These are phyloP conservation scores for Macaca nemestrina DNA, from an alignment of 2,113 vertebrate species.

Conservation along the genomic window DNA sequence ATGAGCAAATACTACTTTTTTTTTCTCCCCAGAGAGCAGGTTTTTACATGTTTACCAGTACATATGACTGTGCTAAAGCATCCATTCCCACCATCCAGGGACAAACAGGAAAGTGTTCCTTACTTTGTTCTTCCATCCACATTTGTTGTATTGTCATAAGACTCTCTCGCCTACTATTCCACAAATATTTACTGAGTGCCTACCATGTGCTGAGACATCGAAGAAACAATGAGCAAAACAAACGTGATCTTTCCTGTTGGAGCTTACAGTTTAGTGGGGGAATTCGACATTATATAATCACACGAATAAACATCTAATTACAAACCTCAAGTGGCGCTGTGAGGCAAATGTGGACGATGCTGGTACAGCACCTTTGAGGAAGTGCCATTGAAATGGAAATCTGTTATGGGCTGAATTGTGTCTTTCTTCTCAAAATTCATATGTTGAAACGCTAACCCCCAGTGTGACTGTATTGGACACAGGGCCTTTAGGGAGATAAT, in stretches of 20 bases:
- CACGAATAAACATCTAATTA: background rate
- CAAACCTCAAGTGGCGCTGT: background rate
- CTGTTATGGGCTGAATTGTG: background rate
- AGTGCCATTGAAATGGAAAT: background rate
- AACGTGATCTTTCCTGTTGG: background rate
- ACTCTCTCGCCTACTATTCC: background rate
- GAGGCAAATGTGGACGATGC: background rate
- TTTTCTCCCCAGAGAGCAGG: accelerated
- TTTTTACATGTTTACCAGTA: background rate
- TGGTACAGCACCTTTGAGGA: background rate
- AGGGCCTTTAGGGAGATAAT: background rate
- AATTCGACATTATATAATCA: background rate
- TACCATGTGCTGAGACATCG: background rate
- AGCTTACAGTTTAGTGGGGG: background rate
- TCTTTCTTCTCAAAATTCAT: background rate
- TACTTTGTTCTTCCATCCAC: background rate
- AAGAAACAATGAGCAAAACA: background rate
- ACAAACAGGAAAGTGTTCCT: background rate
- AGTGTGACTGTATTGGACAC: accelerated
- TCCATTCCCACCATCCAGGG: background rate
- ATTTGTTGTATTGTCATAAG: background rate
- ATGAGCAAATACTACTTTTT: background rate
- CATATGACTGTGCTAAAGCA: background rate
- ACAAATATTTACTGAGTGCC: background rate
- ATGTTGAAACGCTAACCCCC: background rate